Conservation (phyloP, 2,888 invertebrate species). For the Synergus gifuensis region DNA sequence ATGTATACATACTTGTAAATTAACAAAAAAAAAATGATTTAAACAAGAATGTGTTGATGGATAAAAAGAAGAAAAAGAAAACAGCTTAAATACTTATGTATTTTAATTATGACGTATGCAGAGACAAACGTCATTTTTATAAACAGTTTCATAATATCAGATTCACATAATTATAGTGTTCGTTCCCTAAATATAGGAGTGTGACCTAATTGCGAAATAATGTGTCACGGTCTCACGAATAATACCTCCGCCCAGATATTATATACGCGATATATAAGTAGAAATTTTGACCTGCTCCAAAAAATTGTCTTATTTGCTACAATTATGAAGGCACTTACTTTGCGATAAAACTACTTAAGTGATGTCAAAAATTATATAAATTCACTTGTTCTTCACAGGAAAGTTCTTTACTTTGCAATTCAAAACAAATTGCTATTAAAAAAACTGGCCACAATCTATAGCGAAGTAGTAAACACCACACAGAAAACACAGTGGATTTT, state of each 20-base stretch:
- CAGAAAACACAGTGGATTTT: neutral
- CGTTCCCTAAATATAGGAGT: slow-evolving; percentile 29
- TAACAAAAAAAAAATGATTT: neutral
- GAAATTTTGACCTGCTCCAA: neutral
- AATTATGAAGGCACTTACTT: neutral
- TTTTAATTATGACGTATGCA: slow-evolving; percentile 14
- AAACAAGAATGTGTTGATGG: neutral
- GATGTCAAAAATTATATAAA: slow-evolving; percentile 9
- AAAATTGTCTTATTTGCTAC: neutral
- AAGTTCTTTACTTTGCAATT: neutral
- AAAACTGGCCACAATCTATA: neutral
- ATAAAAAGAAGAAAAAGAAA: neutral
- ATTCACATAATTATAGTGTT: slow-evolving; percentile 26
- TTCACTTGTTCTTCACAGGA: neutral
- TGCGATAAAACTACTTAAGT: neutral
- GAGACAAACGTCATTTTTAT: slow-evolving; percentile 25
- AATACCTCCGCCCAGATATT: slow-evolving; percentile 12
- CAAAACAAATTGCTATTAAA: slow-evolving; percentile 21
- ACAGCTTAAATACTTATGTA: neutral
- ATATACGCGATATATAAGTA: slow-evolving; percentile 3
- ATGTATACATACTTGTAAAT: neutral
- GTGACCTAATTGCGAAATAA: slow-evolving; percentile 44
- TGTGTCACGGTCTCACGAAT: slow-evolving; percentile 37
- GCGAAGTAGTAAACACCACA: neutral
- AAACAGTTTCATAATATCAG: slow-evolving; percentile 28